Evolutionary conservation across 2,113 vertebrate genomes (phyloP).

Genomic region (Uria aalge): DNA sequence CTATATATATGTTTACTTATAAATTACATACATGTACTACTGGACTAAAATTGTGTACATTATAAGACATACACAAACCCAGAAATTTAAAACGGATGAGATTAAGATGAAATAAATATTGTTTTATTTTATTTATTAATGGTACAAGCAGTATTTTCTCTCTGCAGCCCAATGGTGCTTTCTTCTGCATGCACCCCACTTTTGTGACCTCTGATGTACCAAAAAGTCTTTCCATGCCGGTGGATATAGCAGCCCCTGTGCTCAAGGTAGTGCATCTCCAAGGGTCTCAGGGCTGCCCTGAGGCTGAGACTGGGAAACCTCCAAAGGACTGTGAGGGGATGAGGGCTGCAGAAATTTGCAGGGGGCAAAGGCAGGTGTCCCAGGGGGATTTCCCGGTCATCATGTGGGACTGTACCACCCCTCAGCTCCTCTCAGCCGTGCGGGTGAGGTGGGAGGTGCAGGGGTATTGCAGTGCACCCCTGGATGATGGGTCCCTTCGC

Average conservation of each 20-base stretch:
- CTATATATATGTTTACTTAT: not conserved
- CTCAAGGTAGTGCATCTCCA: not conserved
- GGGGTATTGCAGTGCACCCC: not conserved
- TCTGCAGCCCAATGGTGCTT: not conserved
- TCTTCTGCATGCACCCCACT: not conserved
- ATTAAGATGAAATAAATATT: not conserved
- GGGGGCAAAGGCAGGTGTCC: accelerated
- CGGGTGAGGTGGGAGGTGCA: not conserved
- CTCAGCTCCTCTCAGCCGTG: accelerated
- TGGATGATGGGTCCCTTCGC: accelerated
- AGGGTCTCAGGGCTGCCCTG: not conserved
- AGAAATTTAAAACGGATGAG: not conserved
- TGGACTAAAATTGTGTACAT: not conserved
- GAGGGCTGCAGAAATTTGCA: not conserved
- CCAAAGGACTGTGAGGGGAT: not conserved
- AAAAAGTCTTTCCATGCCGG: not conserved
- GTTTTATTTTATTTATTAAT: not conserved
- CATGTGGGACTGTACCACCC: not conserved
- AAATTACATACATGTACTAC: not conserved
- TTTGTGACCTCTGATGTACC: not conserved
- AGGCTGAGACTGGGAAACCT: not conserved
- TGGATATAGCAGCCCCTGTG: not conserved
- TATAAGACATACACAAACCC: not conserved
- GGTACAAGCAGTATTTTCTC: not conserved
- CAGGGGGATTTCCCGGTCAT: accelerated